A percentile compares a stretch with the other conserved stretches of the same genome.
These are phyloP conservation scores for Theristicus caerulescens DNA, from an alignment of 2,113 vertebrate genomes.

Conservation along the genomic window DNA sequence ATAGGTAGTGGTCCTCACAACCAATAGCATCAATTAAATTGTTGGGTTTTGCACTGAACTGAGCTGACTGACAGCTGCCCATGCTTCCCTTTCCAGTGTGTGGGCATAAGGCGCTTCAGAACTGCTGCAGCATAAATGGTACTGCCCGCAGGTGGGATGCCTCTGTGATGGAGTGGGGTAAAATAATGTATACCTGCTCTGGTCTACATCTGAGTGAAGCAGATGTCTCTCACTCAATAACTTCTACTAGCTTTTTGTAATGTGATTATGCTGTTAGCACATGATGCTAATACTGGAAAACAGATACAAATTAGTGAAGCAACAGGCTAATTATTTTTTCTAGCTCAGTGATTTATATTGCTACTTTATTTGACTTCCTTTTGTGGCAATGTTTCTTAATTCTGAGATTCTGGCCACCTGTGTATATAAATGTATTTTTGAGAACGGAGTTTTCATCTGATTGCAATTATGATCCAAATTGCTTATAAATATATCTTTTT, in stretches of 20 bases:
- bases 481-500: not conserved
- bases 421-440: not conserved
- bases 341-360: not conserved
- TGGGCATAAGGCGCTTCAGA: not conserved
- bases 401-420: not conserved
- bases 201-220: not conserved
- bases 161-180: not conserved
- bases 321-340: not conserved
- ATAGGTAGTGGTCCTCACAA: not conserved
- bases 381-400: not conserved
- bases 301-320: not conserved
- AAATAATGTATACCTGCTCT: not conserved
- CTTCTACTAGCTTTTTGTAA: not conserved
- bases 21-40: not conserved
- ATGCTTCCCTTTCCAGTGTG: fast-evolving
- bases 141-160: not conserved
- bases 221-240: not conserved
- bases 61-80: not conserved
- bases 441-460: not conserved
- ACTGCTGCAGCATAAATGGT: not conserved
- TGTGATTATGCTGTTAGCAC: not conserved
- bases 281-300: not conserved
- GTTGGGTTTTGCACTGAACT: not conserved
- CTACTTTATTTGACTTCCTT: not conserved
- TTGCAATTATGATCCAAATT: not conserved